Evolutionary conservation across 2,797 vertebrate genomes (phyloP), one percentile per base, ranked within the genome.

Genomic region (Anabas testudineus): DNA sequence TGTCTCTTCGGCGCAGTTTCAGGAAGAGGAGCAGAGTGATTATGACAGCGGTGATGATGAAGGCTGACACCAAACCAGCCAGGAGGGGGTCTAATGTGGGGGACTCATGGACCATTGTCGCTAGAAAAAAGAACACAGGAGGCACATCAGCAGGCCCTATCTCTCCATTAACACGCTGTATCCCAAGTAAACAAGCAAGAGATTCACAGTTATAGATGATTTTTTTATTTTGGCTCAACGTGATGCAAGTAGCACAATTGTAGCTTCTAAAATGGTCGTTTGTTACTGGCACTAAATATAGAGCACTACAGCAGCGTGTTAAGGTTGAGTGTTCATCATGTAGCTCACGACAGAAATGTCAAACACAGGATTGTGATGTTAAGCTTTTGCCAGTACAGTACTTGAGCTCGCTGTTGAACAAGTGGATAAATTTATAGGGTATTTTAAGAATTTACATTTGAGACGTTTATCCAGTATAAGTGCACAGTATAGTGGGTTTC

Each of bases 1-100:
- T 93, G 81, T 93, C 91, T 88, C 92, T 92, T 43, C 90, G 90
- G 15, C 95, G 94, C 74, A 96, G 95, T 26, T 95, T 95, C 83
- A 97, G 75, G 92, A 96, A 97, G 71, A 97, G 88, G 58, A 97
- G 88, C 65, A 96, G 92, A 0, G 95, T 90, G 82, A 96, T 92
- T 80, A 96, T 89, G 78, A 91, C 87, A 0, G 95, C 94, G 19
- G 93, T 91, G 80, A 96, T 74, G 55, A 96, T 87, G 83, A 97
- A 96, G 72, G 95, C 91, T 0, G 95, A 95, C 78, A 96, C 94
- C 78, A 97, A 89, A 3, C 95, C 93, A 10, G 95, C 95, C 73
- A 97, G 88, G 53, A 96, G 93, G 2, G 96, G 95, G 78, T 96
- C 94, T 67, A 91, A 62, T 18, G 82, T 65, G 15, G 83, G 61